Base-by-base conservation (phyloP, 1,140 invertebrate genomes). In the Diuraphis noxia region DNA sequence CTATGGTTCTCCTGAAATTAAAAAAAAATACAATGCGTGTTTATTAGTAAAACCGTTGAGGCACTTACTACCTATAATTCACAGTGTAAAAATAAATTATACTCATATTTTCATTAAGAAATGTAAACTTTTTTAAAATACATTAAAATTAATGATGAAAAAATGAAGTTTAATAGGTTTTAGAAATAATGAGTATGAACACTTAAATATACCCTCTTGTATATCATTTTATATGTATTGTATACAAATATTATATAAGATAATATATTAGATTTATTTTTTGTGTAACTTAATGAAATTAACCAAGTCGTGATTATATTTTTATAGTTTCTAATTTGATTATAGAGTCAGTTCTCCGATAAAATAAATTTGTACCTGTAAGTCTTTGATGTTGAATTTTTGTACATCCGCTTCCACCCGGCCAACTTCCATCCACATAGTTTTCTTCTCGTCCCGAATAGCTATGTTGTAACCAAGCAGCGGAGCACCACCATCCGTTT, bases 401-500 rank as follows among this genome's bases (percentile, higher is more conserved):
- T 97, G 97, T 63, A 96, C 95, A 92, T 97, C 96, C 2, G 97
- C 96, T 92, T 95, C 95, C 19, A 98, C 97, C 93, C 97, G 96
- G 30, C 97, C 98, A 85, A 98, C 97, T 95, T 98, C 97, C 95
- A 98, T 98, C 98, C 98, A 99, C 97, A 98, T 98, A 8, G 97
- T 98, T 93, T 98, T 98, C 93, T 96, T 96, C 72, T 96, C 95
- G 93, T 99, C 99, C 93, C 97, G 95, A 90, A 99, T 97, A 23
- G 98, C 98, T 92, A 99, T 97, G 93, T 98, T 98, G 94, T 99
- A 99, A 40, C 97, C 97, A 92, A 97, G 95, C 81, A 99, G 94
- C 25, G 98, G 97, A 56, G 98, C 96, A 84, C 98, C 98, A 82
- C 98, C 98, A 94, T 99, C 98, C 93, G 96, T 96, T 94, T 99